A percentile compares a stretch with the other conserved stretches of the same genome.
These are phyloP conservation scores for Miichthys miiuy DNA, from an alignment of 2,797 vertebrate genomes.

Conservation along the genomic window DNA sequence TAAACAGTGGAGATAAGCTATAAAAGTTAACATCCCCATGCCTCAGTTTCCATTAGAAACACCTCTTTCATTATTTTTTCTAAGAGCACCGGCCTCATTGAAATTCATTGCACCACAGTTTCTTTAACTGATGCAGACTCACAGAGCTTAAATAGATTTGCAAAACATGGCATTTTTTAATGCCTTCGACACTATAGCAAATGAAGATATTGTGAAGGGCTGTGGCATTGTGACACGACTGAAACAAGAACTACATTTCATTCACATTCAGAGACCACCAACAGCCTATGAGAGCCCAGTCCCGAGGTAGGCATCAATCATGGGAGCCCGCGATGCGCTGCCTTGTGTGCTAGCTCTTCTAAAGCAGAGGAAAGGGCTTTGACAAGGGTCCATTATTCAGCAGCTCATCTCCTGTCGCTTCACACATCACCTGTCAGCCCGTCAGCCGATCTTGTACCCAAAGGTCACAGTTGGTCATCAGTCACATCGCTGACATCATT, in stretches of 20 bases:
- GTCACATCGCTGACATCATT: conserved; percentile 53
- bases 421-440: conserved; percentile 68
- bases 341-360: conserved; percentile 40
- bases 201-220: conserved; percentile 55
- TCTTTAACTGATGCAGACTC: conserved; percentile 52
- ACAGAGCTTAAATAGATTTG: conserved; percentile 51
- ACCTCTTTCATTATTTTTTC: conserved; percentile 56
- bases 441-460: conserved; percentile 17
- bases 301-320: conserved; percentile 71
- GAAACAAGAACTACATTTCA: conserved; percentile 55
- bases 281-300: conserved; percentile 55
- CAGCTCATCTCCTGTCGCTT: conserved; percentile 69
- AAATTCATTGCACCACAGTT: conserved; percentile 67
- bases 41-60: conserved; percentile 63
- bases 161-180: conserved; percentile 58
- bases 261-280: conserved; percentile 68
- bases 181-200: conserved; percentile 12
- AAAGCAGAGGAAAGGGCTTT: conserved; percentile 51
- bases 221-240: conserved; percentile 50
- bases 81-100: conserved; percentile 65
- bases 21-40: conserved; percentile 66
- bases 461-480: conserved; percentile 54
- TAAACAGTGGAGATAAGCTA: conserved; percentile 62
- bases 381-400: conserved; percentile 72
- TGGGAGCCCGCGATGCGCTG: conserved; percentile 15